Conservation (phyloP, 35 echinoderm and acorn worm genomes). For the Diadema setosum region DNA sequence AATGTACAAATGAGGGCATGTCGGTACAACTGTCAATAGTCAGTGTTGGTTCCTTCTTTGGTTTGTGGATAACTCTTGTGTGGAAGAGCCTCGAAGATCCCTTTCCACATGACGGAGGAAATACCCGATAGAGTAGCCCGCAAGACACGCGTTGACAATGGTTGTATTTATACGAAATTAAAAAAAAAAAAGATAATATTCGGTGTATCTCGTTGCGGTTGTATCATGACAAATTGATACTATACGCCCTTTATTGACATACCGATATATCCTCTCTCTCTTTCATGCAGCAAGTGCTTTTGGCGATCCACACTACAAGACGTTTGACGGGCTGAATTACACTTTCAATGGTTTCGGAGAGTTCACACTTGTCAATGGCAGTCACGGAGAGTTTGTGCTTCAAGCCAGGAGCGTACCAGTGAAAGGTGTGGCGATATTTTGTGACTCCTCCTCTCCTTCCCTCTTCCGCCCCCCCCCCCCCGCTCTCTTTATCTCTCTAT, state of each 20-base stretch:
- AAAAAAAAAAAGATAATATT: neutral
- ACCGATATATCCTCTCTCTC: neutral
- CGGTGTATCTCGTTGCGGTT: neutral
- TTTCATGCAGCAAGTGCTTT: neutral
- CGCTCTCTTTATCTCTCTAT: neutral
- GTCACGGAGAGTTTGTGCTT: neutral
- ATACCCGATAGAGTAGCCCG: too few relatives aligned
- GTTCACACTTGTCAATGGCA: neutral
- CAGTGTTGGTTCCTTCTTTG: too few relatives aligned
- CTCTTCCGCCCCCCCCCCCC: neutral
- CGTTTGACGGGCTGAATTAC: neutral
- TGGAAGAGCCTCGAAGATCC: too few relatives aligned
- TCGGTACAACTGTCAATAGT: too few relatives aligned
- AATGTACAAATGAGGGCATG: too few relatives aligned
- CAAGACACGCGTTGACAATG: too few relatives aligned
- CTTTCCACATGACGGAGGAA: too few relatives aligned
- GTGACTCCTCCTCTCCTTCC: neutral
- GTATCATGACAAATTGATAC: neutral
- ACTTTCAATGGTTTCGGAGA: slow-evolving; percentile 15
- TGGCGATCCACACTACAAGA: slow-evolving; percentile 15
- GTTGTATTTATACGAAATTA: neutral
- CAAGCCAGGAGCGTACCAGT: neutral
- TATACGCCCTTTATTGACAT: too few relatives aligned
- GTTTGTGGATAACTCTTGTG: too few relatives aligned
- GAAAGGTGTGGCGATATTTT: neutral